phyloP scores from a whole-genome alignment of 2,888 invertebrate species.

The Temnothorax ravouxi region DNA sequence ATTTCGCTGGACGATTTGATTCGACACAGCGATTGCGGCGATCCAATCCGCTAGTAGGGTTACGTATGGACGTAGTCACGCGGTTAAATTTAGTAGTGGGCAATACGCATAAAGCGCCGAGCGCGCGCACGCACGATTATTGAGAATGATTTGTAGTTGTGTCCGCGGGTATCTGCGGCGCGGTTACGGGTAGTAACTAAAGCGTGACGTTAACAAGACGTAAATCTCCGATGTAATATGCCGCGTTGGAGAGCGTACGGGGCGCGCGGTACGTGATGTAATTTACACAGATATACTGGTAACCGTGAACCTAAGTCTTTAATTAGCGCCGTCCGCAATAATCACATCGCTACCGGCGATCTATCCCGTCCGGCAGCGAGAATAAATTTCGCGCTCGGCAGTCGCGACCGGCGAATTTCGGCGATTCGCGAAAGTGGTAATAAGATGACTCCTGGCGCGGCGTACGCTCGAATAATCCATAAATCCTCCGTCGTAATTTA shows the following conservation, averaged over 20 bases:
- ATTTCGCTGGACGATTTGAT: slow-evolving; percentile 19
- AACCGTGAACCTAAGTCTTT: slow-evolving; percentile 69
- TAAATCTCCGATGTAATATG: slow-evolving; percentile 75
- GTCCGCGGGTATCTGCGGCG: slow-evolving; percentile 61
- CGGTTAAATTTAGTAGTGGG: slow-evolving; percentile 75
- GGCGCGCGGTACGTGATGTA: slow-evolving; percentile 54
- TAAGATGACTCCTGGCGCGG: neutral
- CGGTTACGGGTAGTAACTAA: slow-evolving; percentile 64
- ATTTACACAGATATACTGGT: slow-evolving; percentile 71
- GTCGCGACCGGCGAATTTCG: slow-evolving; percentile 6
- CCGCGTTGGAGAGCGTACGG: slow-evolving; percentile 49
- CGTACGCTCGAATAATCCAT: neutral
- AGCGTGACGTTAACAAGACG: slow-evolving; percentile 77
- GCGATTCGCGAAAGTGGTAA: slow-evolving; percentile 15
- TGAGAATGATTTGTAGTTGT: slow-evolving; percentile 75
- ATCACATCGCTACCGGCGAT: slow-evolving; percentile 48
- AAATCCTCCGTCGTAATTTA: slow-evolving; percentile 10
- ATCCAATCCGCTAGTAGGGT: slow-evolving; percentile 31
- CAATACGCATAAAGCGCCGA: slow-evolving; percentile 61
- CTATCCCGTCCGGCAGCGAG: slow-evolving; percentile 28
- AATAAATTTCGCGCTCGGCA: slow-evolving; percentile 20
- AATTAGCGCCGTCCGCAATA: slow-evolving; percentile 69
- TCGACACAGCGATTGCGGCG: slow-evolving; percentile 1
- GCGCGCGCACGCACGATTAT: slow-evolving; percentile 67
- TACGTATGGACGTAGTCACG: slow-evolving; percentile 62